Percentiles rank a stretch among this genome's conserved stretches.
These are phyloP conservation scores for Teleiodes luculella DNA, from an alignment of 2,888 invertebrate genomes.

Conservation along the genomic window DNA sequence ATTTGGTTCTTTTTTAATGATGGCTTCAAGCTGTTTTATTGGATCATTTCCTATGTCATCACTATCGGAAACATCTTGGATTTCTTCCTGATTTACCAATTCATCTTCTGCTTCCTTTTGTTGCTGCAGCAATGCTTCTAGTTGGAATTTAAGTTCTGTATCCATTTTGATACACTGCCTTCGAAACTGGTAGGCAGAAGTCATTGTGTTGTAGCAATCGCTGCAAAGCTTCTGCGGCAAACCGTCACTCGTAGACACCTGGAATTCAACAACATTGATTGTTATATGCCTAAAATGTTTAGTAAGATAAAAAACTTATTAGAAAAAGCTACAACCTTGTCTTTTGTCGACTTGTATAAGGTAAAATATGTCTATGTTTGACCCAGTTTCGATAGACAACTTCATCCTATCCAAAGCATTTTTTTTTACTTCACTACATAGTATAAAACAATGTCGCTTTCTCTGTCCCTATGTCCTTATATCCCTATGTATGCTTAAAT, in stretches of 20 bases:
- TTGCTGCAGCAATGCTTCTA: conserved; percentile 42
- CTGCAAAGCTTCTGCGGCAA: conserved; percentile 65
- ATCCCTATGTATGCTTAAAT: too few relatives aligned
- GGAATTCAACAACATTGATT: conserved; percentile 31
- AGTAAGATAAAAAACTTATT: too few relatives aligned
- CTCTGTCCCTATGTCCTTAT: too few relatives aligned
- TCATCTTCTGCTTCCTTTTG: conserved; percentile 30
- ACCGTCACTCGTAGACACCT: conserved; percentile 62
- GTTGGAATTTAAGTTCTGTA: conserved; percentile 56
- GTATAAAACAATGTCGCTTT: too few relatives aligned
- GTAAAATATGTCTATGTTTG: too few relatives aligned
- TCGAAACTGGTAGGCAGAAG: conserved; percentile 62
- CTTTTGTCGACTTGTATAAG: neutral
- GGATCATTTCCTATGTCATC: conserved; percentile 51
- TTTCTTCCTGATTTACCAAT: conserved; percentile 27
- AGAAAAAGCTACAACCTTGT: too few relatives aligned
- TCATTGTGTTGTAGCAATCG: conserved; percentile 56
- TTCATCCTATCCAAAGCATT: too few relatives aligned
- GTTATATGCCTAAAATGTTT: too few relatives aligned
- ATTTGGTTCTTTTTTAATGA: conserved; percentile 61
- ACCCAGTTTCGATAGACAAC: too few relatives aligned
- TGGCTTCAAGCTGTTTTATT: conserved; percentile 58
- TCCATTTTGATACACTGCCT: conserved; percentile 71
- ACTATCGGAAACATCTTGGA: neutral
- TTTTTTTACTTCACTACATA: too few relatives aligned